Conservation (phyloP, 2,113 vertebrate genomes). For the Orientallactaga bullata region DNA sequence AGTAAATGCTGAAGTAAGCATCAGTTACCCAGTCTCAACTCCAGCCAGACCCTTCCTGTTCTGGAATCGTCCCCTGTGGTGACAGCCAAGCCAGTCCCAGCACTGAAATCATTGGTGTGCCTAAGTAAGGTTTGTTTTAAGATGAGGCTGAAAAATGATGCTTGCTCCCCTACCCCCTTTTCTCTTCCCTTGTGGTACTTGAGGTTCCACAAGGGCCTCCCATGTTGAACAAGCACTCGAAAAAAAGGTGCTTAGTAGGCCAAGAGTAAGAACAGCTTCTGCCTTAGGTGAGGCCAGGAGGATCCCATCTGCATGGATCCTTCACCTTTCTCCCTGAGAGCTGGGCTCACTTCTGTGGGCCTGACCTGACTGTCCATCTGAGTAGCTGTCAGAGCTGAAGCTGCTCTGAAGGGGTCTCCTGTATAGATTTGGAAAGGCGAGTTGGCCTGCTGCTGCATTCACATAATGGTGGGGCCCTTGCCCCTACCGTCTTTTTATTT, state of each 20-base stretch:
- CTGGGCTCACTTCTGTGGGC: neutral
- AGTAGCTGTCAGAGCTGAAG: neutral
- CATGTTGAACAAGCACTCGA: too few species aligned
- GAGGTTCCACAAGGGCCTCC: too few species aligned
- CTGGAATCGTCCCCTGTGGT: neutral
- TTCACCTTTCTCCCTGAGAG: neutral
- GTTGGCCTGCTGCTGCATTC: neutral
- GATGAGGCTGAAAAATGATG: neutral
- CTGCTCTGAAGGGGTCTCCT: neutral
- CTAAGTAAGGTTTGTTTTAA: neutral
- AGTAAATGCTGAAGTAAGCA: too few species aligned
- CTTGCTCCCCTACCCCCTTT: too few species aligned
- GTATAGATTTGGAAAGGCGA: slow-evolving; percentile 3
- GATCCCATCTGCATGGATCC: neutral
- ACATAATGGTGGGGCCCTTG: slow-evolving; percentile 65
- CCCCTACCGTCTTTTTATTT: neutral
- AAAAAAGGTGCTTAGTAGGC: neutral
- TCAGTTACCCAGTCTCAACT: neutral
- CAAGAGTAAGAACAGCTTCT: too few species aligned
- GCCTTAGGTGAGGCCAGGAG: too few species aligned
- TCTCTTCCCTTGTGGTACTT: too few species aligned
- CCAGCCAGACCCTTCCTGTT: neutral
- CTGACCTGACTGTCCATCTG: slow-evolving; percentile 32
- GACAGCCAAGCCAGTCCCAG: neutral
- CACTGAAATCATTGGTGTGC: neutral